Evolutionary conservation across 2,888 invertebrate species (phyloP), one percentile per base, ranked within the genome.

Genomic region (Noctuana brunneofusca): DNA sequence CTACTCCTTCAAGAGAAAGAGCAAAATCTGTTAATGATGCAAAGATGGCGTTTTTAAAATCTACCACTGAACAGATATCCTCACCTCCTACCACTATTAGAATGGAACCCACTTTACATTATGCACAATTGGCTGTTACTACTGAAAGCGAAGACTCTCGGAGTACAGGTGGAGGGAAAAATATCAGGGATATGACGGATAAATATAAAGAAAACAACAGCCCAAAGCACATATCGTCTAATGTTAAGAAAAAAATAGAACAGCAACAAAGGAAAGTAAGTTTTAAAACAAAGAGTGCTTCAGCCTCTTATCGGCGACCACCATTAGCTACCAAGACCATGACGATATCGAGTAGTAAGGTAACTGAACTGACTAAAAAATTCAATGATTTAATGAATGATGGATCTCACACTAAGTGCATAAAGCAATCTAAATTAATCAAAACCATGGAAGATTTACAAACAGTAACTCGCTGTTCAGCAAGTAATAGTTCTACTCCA

Each of bases 321-420:
- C 87, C 87, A 24, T 68, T 86, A 35, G 80, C 80, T 32, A 79
- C 88, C 9, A 92, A 87, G 78, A 89, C 89, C 73, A 84, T 92
- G 77, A 89, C 92, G 5, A 84, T 92, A 66, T 82, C 87, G 12
- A 87, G 92, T 65, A 94, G 87, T 71, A 93, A 93, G 79, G 95
- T 95, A 35, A 94, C 95, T 52, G 93, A 94, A 76, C 79, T 95
- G 64, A 94, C 95, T 0, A 93, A 93, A 68, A 95, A 95, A 75
- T 95, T 95, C 73, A 95, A 95, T 75, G 93, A 94, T 76, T 87
- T 95, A 73, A 92, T 93, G 66, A 84, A 78, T 57, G 92, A 92
- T 69, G 65, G 68, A 22, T 84, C 88, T 68, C 79, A 75, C 63
- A 79, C 79, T 49, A 79, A 79, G 3, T 74, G 92, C 6, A 76